phyloP scores from a whole-genome alignment of 2,797 vertebrate genomes.

The Kryptopterus vitreolus region DNA sequence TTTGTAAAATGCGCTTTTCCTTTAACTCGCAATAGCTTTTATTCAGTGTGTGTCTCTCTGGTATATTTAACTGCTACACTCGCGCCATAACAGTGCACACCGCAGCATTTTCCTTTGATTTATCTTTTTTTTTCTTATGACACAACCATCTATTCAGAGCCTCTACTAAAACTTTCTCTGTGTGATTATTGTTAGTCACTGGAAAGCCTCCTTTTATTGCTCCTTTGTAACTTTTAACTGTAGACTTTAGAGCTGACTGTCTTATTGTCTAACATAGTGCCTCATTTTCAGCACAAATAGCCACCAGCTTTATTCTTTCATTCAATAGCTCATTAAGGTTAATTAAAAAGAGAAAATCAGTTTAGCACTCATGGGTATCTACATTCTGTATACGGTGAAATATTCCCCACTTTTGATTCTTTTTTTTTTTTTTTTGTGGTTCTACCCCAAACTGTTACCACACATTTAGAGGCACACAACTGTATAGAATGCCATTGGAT shows the following conservation, averaged over 20 bases:
- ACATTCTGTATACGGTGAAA: not conserved
- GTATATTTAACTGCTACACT: not conserved
- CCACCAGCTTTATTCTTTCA: conserved; percentile 1
- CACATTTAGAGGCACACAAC: no score
- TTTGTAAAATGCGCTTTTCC: not conserved
- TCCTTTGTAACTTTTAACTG: not conserved
- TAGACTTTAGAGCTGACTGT: not conserved
- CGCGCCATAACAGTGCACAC: not conserved
- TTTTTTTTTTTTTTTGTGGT: not conserved
- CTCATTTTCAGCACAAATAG: not conserved
- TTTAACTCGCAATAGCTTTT: not conserved
- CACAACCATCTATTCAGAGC: conserved; percentile 16
- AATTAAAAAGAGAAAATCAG: conserved; percentile 13
- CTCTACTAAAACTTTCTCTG: not conserved
- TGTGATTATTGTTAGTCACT: conserved; percentile 7
- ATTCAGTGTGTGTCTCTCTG: not conserved
- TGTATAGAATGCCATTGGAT: no score
- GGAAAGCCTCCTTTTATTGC: conserved; percentile 1
- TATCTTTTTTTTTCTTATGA: conserved; percentile 1
- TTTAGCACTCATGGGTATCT: not conserved
- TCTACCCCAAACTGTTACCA: no score
- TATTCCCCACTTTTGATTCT: not conserved
- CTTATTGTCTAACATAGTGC: conserved; percentile 12
- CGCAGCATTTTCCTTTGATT: conserved; percentile 2
- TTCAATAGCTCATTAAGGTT: conserved; percentile 16